phyloP scores from a whole-genome alignment of 2,888 invertebrate genomes.

The Eupithecia exiguata region DNA sequence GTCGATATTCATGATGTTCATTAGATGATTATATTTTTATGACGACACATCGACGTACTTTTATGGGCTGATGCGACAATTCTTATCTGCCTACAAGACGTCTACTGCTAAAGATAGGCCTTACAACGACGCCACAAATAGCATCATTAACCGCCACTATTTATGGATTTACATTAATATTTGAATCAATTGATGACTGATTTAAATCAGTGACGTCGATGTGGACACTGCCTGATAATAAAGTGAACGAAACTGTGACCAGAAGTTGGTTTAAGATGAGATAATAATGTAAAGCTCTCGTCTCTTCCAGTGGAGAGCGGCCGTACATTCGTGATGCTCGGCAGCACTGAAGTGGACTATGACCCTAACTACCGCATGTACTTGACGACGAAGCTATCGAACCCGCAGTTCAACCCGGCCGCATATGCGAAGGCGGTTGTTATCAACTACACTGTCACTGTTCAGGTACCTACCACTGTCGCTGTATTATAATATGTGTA shows the following conservation, averaged over 20 bases:
- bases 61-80: no score
- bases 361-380: constrained; percentile 95
- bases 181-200: no score
- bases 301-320: constrained; percentile 84
- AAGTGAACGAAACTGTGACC: no score
- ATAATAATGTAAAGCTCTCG: background rate
- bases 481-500: background rate
- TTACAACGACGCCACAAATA: background rate
- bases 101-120: background rate
- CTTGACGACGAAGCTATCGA: constrained; percentile 94
- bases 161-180: no score
- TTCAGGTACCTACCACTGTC: constrained; percentile 78
- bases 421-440: constrained; percentile 94
- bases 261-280: no score
- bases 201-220: background rate
- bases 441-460: constrained; percentile 95
- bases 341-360: constrained; percentile 95
- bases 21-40: no score
- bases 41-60: background rate
- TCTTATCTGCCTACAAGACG: background rate
- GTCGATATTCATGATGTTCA: background rate
- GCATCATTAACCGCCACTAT: no score
- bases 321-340: constrained; percentile 91
- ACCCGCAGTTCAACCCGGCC: constrained; percentile 93
- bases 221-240: no score